Evolutionary conservation across 2,888 invertebrate genomes (phyloP), one percentile per base, ranked within the genome.

Genomic region (Nineta flava): DNA sequence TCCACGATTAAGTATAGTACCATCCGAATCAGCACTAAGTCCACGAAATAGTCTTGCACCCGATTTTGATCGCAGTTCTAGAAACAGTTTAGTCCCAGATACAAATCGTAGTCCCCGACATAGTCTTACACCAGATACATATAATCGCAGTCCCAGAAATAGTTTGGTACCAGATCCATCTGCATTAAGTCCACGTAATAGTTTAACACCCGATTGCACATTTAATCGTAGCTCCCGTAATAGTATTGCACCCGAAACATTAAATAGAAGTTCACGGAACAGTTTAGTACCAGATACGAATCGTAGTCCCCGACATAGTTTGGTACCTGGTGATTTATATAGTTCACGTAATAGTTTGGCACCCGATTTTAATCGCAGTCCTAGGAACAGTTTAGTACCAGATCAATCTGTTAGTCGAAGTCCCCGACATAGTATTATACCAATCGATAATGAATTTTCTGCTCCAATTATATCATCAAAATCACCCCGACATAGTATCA

Each of bases 341-440:
- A 74, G 73, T 55, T 71, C 70, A 10, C 65, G 77, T 53, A 74
- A 75, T 54, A 75, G 71, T 51, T 62, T 77, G 48, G 64, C 71
- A 2, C 76, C 76, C 4, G 67, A 65, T 41, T 53, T 56, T 1
- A 59, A 56, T 50, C 57, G 69, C 43, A 62, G 62, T 47, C 72
- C 76, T 1, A 69, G 81, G 55, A 77, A 79, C 54, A 77, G 76
- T 56, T 64, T 81, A 55, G 73, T 75, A 3, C 78, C 79, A 1
- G 75, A 76, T 34, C 65, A 70, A 57, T 12, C n/a, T 2, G 16
- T 19, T 9, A 62, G 66, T 53, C 75, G 71, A 54, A 79, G 71
- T 52, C 77, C 71, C 31, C 70, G 72, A 55, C 64, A 70, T 61
- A 80, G 79, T 59, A 62, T 74, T 32, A 71, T 75, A 48, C 76